Evolutionary conservation across 2,797 vertebrate species (phyloP).

Genomic region (Arctocebus calabarensis): DNA sequence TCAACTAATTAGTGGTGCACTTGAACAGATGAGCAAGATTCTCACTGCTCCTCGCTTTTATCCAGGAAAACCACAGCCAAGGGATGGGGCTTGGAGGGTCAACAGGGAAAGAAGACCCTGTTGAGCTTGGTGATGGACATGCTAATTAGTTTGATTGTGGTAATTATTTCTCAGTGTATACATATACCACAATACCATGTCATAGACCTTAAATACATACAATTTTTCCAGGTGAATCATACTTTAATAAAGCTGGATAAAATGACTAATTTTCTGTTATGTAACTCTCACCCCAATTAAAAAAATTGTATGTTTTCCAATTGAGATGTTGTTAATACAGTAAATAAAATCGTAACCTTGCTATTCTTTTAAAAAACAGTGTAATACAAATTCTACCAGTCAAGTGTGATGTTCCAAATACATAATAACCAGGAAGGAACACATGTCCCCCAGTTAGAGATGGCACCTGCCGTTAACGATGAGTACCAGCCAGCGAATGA

Average conservation of each 20-base stretch:
- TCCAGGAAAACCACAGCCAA: neutral
- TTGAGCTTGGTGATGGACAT: neutral
- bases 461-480: neutral
- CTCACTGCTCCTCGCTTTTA: neutral
- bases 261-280: neutral
- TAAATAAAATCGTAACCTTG: conserved; percentile 16
- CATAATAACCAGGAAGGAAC: neutral
- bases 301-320: neutral
- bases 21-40: neutral
- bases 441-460: neutral
- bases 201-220: neutral
- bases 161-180: neutral
- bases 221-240: neutral
- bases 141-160: neutral
- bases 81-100: neutral
- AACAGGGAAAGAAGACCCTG: neutral
- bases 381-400: neutral
- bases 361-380: neutral
- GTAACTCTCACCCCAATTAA: neutral
- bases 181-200: neutral
- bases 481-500: neutral
- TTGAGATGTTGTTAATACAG: neutral
- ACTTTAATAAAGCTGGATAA: neutral
- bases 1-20: neutral
- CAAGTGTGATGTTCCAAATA: neutral